A percentile compares a stretch with the other conserved stretches of the same genome.
Evolutionary conservation across 2,797 vertebrate genomes (phyloP).

Genomic region (Gorsachius magnificus): DNA sequence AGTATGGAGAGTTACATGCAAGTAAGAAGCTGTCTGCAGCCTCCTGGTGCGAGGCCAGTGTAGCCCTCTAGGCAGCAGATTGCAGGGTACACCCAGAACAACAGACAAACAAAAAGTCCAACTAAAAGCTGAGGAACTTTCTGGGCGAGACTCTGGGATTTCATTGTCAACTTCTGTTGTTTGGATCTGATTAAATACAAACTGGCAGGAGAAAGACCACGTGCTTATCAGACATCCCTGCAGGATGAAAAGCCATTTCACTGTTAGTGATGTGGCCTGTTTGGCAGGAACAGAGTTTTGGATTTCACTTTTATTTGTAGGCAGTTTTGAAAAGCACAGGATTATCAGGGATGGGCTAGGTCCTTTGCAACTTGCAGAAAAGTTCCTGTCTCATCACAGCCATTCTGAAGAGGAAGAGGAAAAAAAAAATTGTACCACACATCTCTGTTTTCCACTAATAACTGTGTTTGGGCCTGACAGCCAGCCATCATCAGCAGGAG

Average conservation of each 20-base stretch:
- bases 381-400: not conserved
- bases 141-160: constrained; percentile 23
- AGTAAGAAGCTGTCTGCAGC: not conserved
- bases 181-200: constrained; percentile 29
- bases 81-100: not conserved
- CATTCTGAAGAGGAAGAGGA: not conserved
- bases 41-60: not conserved
- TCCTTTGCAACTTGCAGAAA: not conserved
- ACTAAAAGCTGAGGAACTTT: constrained; percentile 42
- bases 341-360: not conserved
- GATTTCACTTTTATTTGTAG: not conserved
- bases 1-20: not conserved
- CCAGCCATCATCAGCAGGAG: not conserved
- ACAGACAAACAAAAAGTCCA: not conserved
- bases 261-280: not conserved
- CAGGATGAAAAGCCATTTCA: not conserved
- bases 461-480: not conserved
- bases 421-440: not conserved
- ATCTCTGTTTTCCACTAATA: not conserved
- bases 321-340: not conserved
- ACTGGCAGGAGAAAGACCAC: not conserved
- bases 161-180: constrained; percentile 23
- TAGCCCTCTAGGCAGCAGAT: not conserved
- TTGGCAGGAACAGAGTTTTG: not conserved
- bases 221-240: not conserved